phyloP scores from a whole-genome alignment of 2,888 invertebrate genomes.

The Antheraea yamamai region DNA sequence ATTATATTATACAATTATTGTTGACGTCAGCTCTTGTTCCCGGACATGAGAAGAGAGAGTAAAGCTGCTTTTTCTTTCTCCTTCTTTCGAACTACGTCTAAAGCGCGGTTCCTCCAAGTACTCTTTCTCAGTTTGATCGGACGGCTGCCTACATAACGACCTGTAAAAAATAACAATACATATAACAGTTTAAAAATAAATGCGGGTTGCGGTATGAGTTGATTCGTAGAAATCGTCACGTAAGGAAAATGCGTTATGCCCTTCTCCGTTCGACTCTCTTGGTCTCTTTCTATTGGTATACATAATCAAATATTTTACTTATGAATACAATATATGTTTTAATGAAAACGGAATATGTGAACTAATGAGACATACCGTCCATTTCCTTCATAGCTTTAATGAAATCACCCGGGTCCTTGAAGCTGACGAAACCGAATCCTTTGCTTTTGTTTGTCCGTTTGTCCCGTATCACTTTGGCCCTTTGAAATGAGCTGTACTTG shows the following conservation, averaged over 20 bases:
- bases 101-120: constrained; percentile 95
- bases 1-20: background rate
- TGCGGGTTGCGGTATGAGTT: too few relatives aligned
- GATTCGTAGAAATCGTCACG: too few relatives aligned
- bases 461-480: constrained; percentile 97
- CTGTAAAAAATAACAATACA: constrained; percentile 66
- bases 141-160: constrained; percentile 98
- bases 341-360: too few relatives aligned
- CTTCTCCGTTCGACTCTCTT: too few relatives aligned
- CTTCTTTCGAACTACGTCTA: constrained; percentile 97
- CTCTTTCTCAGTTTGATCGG: constrained; percentile 99
- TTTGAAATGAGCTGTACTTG: constrained; percentile 95
- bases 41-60: constrained; percentile 86
- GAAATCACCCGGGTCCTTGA: constrained; percentile 98
- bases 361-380: constrained; percentile 88
- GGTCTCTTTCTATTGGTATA: too few relatives aligned
- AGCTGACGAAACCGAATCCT: constrained; percentile 99
- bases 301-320: too few relatives aligned
- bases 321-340: too few relatives aligned
- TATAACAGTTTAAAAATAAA: background rate
- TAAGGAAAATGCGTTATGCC: too few relatives aligned
- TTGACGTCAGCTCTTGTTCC: constrained; percentile 67
- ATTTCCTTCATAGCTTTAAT: constrained; percentile 99
- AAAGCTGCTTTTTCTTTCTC: constrained; percentile 96
- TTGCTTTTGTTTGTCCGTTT: constrained; percentile 98